phyloP scores from a whole-genome alignment of 1,140 invertebrate species.

The Pinna nobilis region DNA sequence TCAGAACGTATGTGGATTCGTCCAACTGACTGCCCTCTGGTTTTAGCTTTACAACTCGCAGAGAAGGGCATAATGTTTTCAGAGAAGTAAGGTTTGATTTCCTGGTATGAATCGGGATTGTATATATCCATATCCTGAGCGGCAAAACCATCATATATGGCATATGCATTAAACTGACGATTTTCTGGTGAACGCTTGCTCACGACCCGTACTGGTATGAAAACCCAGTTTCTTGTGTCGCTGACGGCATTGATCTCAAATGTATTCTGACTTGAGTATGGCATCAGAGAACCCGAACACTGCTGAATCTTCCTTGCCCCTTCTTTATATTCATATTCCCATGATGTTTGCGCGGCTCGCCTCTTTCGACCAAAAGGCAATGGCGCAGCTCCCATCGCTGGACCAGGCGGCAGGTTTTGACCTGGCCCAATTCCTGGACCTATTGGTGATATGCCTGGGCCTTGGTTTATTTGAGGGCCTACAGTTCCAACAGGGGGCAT shows the following conservation, averaged over 20 bases:
- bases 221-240: slow-evolving; percentile 59
- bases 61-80: slow-evolving; percentile 35
- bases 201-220: slow-evolving; percentile 61
- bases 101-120: slow-evolving; percentile 40
- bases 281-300: slow-evolving; percentile 20
- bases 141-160: slow-evolving; percentile 49
- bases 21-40: slow-evolving; percentile 25
- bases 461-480: background rate
- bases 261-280: slow-evolving; percentile 48
- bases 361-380: slow-evolving; percentile 26
- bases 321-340: slow-evolving; percentile 17
- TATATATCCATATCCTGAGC: slow-evolving; percentile 50
- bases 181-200: slow-evolving; percentile 46
- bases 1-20: slow-evolving; percentile 35
- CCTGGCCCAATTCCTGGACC: slow-evolving; percentile 19
- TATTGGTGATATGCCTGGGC: background rate
- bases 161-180: slow-evolving; percentile 42
- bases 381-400: slow-evolving; percentile 5
- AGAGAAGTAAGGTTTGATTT: slow-evolving; percentile 39
- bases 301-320: background rate
- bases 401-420: too few relatives aligned
- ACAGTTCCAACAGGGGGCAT: background rate
- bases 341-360: background rate
- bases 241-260: slow-evolving; percentile 57
- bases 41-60: slow-evolving; percentile 14